Evolutionary conservation across 2,113 vertebrate genomes (phyloP).

Genomic region (Lasiurus borealis): DNA sequence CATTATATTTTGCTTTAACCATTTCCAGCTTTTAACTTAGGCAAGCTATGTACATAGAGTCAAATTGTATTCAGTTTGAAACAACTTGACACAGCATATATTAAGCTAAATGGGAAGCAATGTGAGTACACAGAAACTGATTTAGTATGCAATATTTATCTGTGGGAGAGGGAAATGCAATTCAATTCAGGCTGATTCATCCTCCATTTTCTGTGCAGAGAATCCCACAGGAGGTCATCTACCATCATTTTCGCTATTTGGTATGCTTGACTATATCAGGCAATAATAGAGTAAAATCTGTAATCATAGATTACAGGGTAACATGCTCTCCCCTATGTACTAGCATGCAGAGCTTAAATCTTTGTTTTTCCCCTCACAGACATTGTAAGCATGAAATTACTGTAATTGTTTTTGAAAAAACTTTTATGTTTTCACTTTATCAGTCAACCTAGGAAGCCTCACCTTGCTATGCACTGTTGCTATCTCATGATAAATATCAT

Average conservation of each 20-base stretch:
- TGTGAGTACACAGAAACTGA: slow-evolving; percentile 57
- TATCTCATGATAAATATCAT: neutral
- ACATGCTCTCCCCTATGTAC: neutral
- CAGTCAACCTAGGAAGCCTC: slow-evolving; percentile 11
- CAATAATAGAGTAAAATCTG: slow-evolving; percentile 64
- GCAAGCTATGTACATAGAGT: slow-evolving; percentile 65
- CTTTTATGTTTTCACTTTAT: slow-evolving; percentile 60
- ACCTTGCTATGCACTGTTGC: slow-evolving; percentile 13
- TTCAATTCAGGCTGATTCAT: slow-evolving; percentile 75
- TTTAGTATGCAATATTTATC: slow-evolving; percentile 80
- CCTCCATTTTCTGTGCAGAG: slow-evolving; percentile 58
- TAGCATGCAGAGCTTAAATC: neutral
- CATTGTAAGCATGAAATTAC: slow-evolving; percentile 65
- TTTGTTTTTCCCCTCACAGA: slow-evolving; percentile 19
- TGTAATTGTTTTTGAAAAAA: slow-evolving; percentile 55
- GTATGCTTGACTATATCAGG: slow-evolving; percentile 61
- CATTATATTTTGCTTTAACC: slow-evolving; percentile 47
- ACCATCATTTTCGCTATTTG: slow-evolving; percentile 73
- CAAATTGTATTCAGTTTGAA: slow-evolving; percentile 73
- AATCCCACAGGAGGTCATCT: slow-evolving; percentile 76
- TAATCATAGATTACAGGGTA: neutral
- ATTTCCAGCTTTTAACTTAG: slow-evolving; percentile 69
- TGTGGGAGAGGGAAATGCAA: slow-evolving; percentile 74
- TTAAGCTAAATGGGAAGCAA: slow-evolving; percentile 69
- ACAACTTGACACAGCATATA: slow-evolving; percentile 77